Conservation (phyloP, 2,113 vertebrate genomes). For the Oreotragus oreotragus region DNA sequence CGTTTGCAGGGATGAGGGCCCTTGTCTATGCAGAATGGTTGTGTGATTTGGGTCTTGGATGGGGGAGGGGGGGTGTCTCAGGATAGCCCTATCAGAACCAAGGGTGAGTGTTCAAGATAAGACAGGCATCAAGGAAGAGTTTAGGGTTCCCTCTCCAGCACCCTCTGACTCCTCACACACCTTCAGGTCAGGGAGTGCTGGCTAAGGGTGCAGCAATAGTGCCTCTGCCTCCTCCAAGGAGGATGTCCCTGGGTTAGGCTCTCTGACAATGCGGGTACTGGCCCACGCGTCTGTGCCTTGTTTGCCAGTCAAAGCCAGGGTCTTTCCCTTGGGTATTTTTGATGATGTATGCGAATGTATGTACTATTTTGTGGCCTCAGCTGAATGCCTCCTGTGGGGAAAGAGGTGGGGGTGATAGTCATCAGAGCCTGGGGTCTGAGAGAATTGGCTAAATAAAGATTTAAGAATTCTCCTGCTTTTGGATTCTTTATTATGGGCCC, state of each 20-base stretch:
- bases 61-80: neutral
- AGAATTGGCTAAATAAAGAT: constrained; percentile 67
- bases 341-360: constrained; percentile 52
- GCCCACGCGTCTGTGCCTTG: neutral
- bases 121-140: neutral
- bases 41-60: constrained; percentile 12
- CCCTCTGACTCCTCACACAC: neutral
- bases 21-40: neutral
- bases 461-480: neutral
- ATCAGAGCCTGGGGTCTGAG: constrained; percentile 51
- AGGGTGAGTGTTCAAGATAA: neutral
- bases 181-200: neutral
- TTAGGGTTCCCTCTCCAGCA: neutral
- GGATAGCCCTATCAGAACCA: constrained; percentile 19
- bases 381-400: constrained; percentile 59
- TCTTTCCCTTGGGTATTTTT: constrained; percentile 30
- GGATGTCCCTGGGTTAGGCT: neutral
- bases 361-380: constrained; percentile 57
- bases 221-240: constrained; percentile 3
- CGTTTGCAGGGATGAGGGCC: constrained; percentile 6
- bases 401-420: constrained; percentile 39
- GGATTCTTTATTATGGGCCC: neutral
- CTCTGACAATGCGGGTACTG: neutral
- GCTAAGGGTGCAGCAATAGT: neutral
- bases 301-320: constrained; percentile 41